Evolutionary conservation across 2,888 invertebrate genomes (phyloP).

Genomic region (Phrixothrix hirtus): DNA sequence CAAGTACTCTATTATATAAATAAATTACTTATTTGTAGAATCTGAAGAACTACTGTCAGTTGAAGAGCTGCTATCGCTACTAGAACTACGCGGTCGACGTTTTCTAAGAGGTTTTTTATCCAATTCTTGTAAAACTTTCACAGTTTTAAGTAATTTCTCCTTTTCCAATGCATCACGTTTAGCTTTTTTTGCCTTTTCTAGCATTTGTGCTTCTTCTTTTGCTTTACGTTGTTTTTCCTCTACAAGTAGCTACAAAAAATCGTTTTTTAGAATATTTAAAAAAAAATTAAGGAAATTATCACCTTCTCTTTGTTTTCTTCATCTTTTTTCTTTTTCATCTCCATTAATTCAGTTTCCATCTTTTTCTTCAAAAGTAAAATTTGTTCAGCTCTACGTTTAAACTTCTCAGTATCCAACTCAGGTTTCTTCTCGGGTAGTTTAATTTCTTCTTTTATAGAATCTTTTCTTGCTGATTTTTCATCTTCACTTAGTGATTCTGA

Average conservation of each 20-base stretch:
- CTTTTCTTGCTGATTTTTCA: slow-evolving; percentile 15
- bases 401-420: slow-evolving; percentile 47
- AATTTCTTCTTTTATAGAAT: slow-evolving; percentile 22
- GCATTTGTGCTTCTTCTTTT: slow-evolving; percentile 55
- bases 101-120: slow-evolving; percentile 44
- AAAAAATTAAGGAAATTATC: slow-evolving; percentile 2
- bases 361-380: slow-evolving; percentile 62
- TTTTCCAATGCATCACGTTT: slow-evolving; percentile 55
- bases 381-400: slow-evolving; percentile 55
- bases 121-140: slow-evolving; percentile 52
- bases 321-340: slow-evolving; percentile 61
- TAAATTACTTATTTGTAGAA: slow-evolving; percentile 31
- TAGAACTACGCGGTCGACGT: slow-evolving; percentile 33
- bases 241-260: slow-evolving; percentile 35
- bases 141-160: slow-evolving; percentile 54
- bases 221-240: slow-evolving; percentile 55
- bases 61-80: slow-evolving; percentile 39
- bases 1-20: background rate
- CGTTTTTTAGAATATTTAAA: background rate
- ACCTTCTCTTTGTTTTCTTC: slow-evolving; percentile 51
- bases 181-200: slow-evolving; percentile 54
- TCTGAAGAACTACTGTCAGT: slow-evolving; percentile 44
- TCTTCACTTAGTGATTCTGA: slow-evolving; percentile 34
- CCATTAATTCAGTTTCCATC: slow-evolving; percentile 63
- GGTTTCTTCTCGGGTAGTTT: slow-evolving; percentile 39